Evolutionary conservation across 2,113 vertebrate genomes (phyloP), one percentile per base, ranked within the genome.

Genomic region (Dicrurus megarhynchus): DNA sequence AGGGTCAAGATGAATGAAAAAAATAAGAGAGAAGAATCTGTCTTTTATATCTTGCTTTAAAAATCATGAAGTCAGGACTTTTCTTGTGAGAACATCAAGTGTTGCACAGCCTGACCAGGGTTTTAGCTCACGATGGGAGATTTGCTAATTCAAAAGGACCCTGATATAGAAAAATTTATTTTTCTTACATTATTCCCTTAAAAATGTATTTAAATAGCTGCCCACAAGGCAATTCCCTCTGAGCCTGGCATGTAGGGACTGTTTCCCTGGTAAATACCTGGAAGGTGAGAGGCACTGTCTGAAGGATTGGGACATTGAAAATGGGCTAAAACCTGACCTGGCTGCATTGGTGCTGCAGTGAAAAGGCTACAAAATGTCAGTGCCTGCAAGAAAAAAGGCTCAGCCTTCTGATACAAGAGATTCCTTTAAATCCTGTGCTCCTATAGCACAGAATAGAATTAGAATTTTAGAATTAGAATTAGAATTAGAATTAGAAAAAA

Each of bases 21-120:
- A 60, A 80, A 52, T 24, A 74, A 84, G 50, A 86, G 50, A 93
- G 55, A 95, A 93, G 55, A 84, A 93, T 86, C 67, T 83, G 33
- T 21, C 55, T 85, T 93, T 86, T 69, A 63, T 78, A 74, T 59
- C 50, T 95, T 47, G 39, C 47, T 90, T 89, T 81, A 42, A 84
- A 88, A 88, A 78, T 70, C 0, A 95, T 95, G 70, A 90, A 90
- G 35, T 81, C 3, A 3, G 32, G 53, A 10, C 10, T 49, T 42
- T 63, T 46, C 22, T 41, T 39, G 33, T 37, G 53, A 68, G 53
- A 50, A 28, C 7, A 7, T 28, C 9, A 1, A 65, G 42, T 9
- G 44, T 83, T 49, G 80, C 37, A n/a, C 14, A 15, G n/a, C 50
- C 33, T 7, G 50, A 33, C 32, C 33, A 19, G 46, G 63, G 26